Base-by-base conservation (phyloP, 2,888 invertebrate genomes). In the Drosophila flavopinicola region DNA sequence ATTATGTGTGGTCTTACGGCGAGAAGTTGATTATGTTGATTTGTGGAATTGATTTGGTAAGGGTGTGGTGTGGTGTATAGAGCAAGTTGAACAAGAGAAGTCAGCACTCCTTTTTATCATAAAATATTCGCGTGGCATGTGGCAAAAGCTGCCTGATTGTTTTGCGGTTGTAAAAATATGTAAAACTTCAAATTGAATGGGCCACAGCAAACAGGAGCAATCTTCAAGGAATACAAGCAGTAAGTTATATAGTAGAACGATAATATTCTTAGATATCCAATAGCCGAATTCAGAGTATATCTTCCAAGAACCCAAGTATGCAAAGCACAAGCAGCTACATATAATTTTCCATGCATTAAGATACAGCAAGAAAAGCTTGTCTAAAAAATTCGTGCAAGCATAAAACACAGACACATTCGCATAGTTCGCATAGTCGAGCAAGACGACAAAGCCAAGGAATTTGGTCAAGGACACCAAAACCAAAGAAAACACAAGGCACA, bases 1-100 rank as follows among this genome's bases (percentile, higher is more conserved):
- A 87, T 87, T 85, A 76, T 80, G 77, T 69, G 65, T 63, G 75
- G 78, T 70, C 78, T 85, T 73, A 86, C 78, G 64, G 78, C 74
- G 75, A 68, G 74, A 68, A 87, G 84, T 85, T 85, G 78, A 78
- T 88, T 84, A 86, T 78, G 86, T 87, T 85, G 85, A 87, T 86
- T 86, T 88, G 87, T 74, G 78, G 66, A 85, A 88, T 85, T 83
- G 75, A 78, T 86, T 79, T 54, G 67, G 65, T 51, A 41, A 6
- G 35, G 51, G 67, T 1, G 47, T 32, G 44, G 20, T 1, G 47
- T 32, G 41, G 20, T 13, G n/a, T 7, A 6, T 9, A 10, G 11
- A 35, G 6, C 29, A 27, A 44, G n/a, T n/a, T n/a, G 13, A 38
- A 13, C 3, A 7, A 15, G 41, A 17, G 30, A 44, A 48, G 45